phyloP scores from a whole-genome alignment of 2,113 vertebrate genomes.

The Hippopotamus amphibius region DNA sequence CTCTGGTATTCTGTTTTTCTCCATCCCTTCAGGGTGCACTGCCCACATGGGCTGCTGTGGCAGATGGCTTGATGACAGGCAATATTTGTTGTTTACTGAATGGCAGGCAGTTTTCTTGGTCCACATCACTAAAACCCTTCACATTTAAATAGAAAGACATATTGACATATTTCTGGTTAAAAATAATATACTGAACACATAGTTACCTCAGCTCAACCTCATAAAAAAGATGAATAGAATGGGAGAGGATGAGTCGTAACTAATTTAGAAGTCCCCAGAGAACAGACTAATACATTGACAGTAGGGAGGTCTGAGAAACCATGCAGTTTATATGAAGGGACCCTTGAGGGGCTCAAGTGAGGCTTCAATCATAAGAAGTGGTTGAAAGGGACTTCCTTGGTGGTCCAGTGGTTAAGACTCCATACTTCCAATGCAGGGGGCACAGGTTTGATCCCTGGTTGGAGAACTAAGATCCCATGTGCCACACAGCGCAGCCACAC shows the following conservation, averaged over 20 bases:
- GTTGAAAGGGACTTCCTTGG: background rate
- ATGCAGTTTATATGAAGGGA: background rate
- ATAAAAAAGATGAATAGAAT: background rate
- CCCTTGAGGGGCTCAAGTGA: background rate
- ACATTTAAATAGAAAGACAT: background rate
- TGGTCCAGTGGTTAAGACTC: too few relatives aligned
- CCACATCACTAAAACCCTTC: background rate
- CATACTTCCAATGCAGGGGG: too few relatives aligned
- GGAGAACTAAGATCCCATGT: too few relatives aligned
- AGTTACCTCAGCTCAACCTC: background rate
- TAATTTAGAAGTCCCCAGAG: background rate
- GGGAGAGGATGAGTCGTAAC: background rate
- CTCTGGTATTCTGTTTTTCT: background rate
- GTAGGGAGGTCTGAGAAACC: background rate
- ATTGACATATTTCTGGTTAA: background rate
- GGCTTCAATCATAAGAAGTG: background rate
- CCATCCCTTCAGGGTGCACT: background rate
- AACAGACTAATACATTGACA: background rate
- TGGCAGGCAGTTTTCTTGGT: background rate
- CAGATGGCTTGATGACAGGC: background rate
- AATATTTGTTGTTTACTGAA: background rate
- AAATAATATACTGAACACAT: background rate
- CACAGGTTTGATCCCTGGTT: too few relatives aligned
- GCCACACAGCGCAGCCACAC: too few relatives aligned
- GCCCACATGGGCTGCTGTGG: background rate